Evolutionary conservation across 2,113 vertebrate species (phyloP).

Genomic region (Motacilla tschutschensis): DNA sequence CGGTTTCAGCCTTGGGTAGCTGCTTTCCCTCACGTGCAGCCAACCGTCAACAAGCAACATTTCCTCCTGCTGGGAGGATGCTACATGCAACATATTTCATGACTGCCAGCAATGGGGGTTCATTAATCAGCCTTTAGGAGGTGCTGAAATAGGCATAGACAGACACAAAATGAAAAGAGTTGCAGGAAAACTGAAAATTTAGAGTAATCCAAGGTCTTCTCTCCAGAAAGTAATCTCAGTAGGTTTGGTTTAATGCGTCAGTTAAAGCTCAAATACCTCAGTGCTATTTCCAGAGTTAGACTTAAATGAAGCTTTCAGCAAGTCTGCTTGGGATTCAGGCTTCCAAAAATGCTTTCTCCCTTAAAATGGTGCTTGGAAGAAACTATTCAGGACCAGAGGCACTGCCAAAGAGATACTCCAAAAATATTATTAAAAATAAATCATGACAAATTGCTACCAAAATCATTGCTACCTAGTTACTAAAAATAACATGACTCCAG

Average conservation of each 20-base stretch:
- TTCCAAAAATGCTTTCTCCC: neutral
- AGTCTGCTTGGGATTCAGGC: neutral
- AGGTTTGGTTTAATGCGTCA: neutral
- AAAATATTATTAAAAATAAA: neutral
- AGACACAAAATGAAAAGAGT: neutral
- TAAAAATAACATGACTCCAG: neutral
- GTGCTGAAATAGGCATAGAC: neutral
- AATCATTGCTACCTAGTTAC: neutral
- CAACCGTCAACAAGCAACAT: constrained; percentile 8
- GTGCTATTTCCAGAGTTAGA: neutral
- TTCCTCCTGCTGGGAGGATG: constrained; percentile 10
- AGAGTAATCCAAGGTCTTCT: neutral
- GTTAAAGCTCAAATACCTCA: neutral
- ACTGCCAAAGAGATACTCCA: neutral
- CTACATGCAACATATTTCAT: constrained; percentile 7
- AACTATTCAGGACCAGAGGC: neutral
- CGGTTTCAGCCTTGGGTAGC: neutral
- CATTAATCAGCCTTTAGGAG: constrained; percentile 37
- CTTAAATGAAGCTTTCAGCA: neutral
- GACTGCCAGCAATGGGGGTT: neutral
- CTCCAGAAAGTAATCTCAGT: neutral
- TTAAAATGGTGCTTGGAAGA: neutral
- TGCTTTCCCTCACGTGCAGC: neutral
- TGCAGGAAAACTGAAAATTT: neutral
- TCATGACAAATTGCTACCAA: neutral